Base-by-base conservation (phyloP, 2,797 vertebrate species). In the Thaleichthys pacificus region DNA sequence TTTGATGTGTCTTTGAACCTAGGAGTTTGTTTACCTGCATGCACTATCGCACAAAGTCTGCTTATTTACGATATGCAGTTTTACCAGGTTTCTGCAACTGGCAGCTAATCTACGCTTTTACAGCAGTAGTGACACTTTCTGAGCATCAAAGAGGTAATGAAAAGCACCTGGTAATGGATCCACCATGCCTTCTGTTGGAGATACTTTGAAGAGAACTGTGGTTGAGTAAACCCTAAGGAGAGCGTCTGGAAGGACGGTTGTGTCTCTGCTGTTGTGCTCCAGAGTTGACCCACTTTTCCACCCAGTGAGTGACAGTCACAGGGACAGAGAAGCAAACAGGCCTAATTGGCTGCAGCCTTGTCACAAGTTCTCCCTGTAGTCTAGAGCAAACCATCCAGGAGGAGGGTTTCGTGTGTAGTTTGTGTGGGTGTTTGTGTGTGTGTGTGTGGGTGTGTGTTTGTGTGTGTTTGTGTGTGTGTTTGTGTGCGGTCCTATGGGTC, bases 291-390 rank as follows among this genome's bases (percentile, higher is more conserved):
- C 81, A 89, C 85, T 92, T 91, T 89, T 72, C 77, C 82, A 35
- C 38, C 75, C 47, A 1, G 69, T 87, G 80, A 82, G 66, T 80
- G 78, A 84, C 76, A 74, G 74, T 71, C 80, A 71, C 66, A 80
- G 81, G 65, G 74, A 67, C 74, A 76, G 30, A 70, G 81, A 76
- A 77, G 74, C 84, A 83, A 85, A 87, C 77, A 69, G 68, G 67
- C 78, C 82, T 92, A 90, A 92, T 91, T 92, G 88, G 87, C 80
- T 80, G 78, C 72, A 77, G 82, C 66, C 83, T 76, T 81, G 86
- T 91, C 87, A 86, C 79, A 58, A 51, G 68, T 81, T 84, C 75
- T 66, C 84, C 82, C 80, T 75, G 79, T 58, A 80, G 86, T 82
- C 70, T 47, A 2, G 30, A 72, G 42, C 42, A 14, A 47, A 47